Evolutionary conservation across 2,797 vertebrate species (phyloP).

Genomic region (Danio albolineatus): DNA sequence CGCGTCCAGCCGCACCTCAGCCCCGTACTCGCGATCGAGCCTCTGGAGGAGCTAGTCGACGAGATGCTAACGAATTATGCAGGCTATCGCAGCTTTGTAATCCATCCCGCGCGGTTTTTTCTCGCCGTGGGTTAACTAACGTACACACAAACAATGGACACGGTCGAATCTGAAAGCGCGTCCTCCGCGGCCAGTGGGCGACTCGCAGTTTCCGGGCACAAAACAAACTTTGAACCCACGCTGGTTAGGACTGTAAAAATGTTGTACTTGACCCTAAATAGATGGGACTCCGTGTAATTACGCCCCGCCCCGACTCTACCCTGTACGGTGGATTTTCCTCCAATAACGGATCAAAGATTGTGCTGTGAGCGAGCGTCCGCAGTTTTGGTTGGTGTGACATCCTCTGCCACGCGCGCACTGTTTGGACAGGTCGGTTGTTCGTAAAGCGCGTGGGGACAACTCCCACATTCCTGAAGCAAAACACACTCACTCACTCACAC

Average conservation of each 20-base stretch:
- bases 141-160: neutral
- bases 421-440: slow-evolving; percentile 68
- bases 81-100: neutral
- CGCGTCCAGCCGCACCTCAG: slow-evolving; percentile 41
- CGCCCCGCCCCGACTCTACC: slow-evolving; percentile 76
- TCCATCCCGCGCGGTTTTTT: slow-evolving; percentile 22
- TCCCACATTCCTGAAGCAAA: slow-evolving; percentile 63
- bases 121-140: slow-evolving; percentile 23
- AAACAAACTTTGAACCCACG: slow-evolving; percentile 65
- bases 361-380: slow-evolving; percentile 50
- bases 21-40: slow-evolving; percentile 16
- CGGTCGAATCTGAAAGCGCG: neutral
- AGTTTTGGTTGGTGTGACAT: slow-evolving; percentile 70
- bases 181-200: neutral
- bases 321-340: slow-evolving; percentile 74
- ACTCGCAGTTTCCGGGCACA: slow-evolving; percentile 27
- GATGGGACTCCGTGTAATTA: slow-evolving; percentile 80
- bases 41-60: slow-evolving; percentile 32
- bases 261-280: slow-evolving; percentile 78
- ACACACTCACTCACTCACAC: slow-evolving; percentile 63
- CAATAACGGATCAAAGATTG: slow-evolving; percentile 69
- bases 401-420: slow-evolving; percentile 42
- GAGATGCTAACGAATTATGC: slow-evolving; percentile 40
- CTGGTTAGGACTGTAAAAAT: slow-evolving; percentile 68
- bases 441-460: slow-evolving; percentile 63